Evolutionary conservation across 2,797 vertebrate species (phyloP), one percentile per base, ranked within the genome.

Genomic region (Oreochromis grahami): DNA sequence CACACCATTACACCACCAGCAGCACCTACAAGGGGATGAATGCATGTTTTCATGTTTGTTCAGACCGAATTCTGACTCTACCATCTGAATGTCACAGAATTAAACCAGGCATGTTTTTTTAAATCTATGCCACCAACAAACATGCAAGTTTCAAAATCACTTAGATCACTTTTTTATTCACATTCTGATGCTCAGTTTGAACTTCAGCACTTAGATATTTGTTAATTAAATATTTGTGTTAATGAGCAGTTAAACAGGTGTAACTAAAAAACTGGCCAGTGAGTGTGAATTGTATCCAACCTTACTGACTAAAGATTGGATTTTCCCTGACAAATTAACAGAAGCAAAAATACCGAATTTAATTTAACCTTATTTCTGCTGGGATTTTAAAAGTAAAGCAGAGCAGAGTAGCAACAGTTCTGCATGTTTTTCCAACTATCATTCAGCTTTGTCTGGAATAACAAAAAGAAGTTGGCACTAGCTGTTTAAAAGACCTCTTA

Each of bases 101-200:
- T 43, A 70, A 21, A 45, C 1, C 8, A 0, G 0, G 21, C 38
- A 17, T 11, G 21, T 45, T 5, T 45, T 41, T 10, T 19, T 11
- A 7, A 70, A 5, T 45, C 41, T 29, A 17, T 12, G 41, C 4
- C 12, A 48, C 24, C 24, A 72, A 48, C 65, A 72, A 29, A 45
- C 9, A 17, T 70, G 21, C 14, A 15, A 17, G 13, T 6, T 11
- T 70, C 41, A 26, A 26, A 70, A 24, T 70, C 21, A 45, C 38
- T 26, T 70, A 45, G 32, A 60, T 60, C 29, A 34, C 14, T 1
- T 26, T 72, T 24, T 45, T 72, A 10, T 10, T 5, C 41, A 4
- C 14, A 72, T 72, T 72, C 41, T 29, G 41, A 72, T 29, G 41
- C 65, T 72, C 9, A 7, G 24, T 29, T 29, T 48, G 24, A 17